Evolutionary conservation across 2,888 invertebrate species (phyloP), one percentile per base, ranked within the genome.

Genomic region (Ctena decussata): DNA sequence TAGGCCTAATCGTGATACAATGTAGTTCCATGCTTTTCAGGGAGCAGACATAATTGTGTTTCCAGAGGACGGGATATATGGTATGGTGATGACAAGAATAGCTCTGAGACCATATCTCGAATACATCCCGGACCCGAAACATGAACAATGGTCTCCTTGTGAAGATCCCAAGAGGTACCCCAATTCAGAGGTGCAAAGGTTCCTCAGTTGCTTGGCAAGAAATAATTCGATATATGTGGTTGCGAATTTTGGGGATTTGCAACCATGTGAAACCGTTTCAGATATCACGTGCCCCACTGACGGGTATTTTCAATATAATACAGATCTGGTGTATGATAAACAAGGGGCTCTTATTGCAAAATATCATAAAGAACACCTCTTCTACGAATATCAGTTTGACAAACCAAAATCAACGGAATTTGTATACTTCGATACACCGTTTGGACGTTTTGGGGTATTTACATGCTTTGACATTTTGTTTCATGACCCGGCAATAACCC

Each of bases 381-480:
- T 96, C 88, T 93, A 93, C 11, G 97, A 97, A 89, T 85, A 88
- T 0, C 95, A 96, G 18, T 96, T 96, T 87, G 96, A 97, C 87
- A 60, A 78, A 15, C 93, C 95, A 0, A 77, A 78, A 15, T 49
- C 71, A 18, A 80, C 87, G 0, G 93, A 94, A 49, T 74, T 85
- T 57, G 85, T 84, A 0, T 89, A 83, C 5, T 95, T 95, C 80
- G 91, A 94, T 35, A 94, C 95, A 11, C 90, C 91, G 0, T 94
- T 94, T 78, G 94, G 94, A 8, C 78, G 86, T 24, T 93, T 94
- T 77, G 98, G 98, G 0, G 97, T 97, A 89, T 97, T 98, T 94
- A 97, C 97, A 71, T 98, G 98, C 95, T 98, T 98, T 94, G 98
- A 98, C 94, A 97, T 98, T 12, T 95, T 98, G 90, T 98, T 98